Percentiles rank a stretch among this genome's conserved stretches.
phyloP scores from a whole-genome alignment of 2,113 vertebrate genomes.

The Himantopus leucocephalus region DNA sequence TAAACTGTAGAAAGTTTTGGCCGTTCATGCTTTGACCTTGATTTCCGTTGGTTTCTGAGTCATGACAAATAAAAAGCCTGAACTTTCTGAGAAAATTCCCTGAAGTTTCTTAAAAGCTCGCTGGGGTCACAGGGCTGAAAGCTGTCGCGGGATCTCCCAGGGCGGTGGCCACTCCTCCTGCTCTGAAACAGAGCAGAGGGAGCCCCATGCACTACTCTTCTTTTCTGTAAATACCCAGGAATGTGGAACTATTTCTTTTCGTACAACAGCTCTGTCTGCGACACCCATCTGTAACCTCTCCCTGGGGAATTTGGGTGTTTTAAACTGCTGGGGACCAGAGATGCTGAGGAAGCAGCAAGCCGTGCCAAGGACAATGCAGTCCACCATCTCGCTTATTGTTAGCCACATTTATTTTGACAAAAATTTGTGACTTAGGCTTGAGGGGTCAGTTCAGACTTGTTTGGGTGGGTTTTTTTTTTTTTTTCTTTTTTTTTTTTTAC shows the following conservation, averaged over 20 bases:
- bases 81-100: neutral
- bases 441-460: neutral
- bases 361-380: neutral
- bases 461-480: neutral
- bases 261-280: neutral
- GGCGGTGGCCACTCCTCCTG: neutral
- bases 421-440: neutral
- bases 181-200: neutral
- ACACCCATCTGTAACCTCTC: neutral
- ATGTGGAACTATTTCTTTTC: neutral
- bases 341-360: neutral
- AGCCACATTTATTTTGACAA: neutral
- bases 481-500: neutral
- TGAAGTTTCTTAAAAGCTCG: neutral
- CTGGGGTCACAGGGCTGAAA: neutral
- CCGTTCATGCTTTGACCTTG: neutral
- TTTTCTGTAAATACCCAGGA: neutral
- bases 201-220: too few species aligned
- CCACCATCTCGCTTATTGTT: neutral
- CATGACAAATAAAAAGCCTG: neutral
- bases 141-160: fast-evolving
- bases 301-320: neutral
- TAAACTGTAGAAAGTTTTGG: neutral
- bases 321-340: neutral
- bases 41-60: neutral